Evolutionary conservation across 2,797 vertebrate species (phyloP), one percentile per base, ranked within the genome.

Genomic region (Podarcis siculus): DNA sequence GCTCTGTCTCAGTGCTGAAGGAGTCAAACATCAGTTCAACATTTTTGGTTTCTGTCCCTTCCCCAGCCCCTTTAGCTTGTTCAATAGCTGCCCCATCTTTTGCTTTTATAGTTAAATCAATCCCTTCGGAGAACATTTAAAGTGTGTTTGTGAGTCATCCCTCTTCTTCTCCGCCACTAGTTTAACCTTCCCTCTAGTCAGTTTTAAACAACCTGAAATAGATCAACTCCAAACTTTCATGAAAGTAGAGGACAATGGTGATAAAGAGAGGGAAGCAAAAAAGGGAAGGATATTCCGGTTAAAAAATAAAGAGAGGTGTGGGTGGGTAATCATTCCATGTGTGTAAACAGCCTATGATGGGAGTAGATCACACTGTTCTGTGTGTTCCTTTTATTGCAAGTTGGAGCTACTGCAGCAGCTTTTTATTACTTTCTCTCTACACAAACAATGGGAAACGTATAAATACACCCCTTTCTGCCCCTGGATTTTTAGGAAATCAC

Each of bases 81-180:
- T 96, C 92, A 91, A 88, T 91, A 93, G 79, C 85, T 89, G 91
- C 76, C 88, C 89, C 92, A 89, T 86, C 76, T 82, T 94, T 90
- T 90, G 89, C 71, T 94, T 94, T 95, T 94, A 92, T 90, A 91
- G 92, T 87, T 94, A 95, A 94, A 95, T 93, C 91, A 95, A 90
- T 95, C 87, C 71, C 58, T 86, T 81, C n/a, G 35, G 82, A 88
- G 89, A 90, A 89, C 88, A 93, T 95, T 93, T 92, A 93, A 90
- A 80, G 58, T 83, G 87, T 87, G 35, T 82, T 85, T 90, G 87
- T 92, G 86, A 94, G 88, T 89, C 87, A 91, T 91, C 39, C 49
- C 69, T 84, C 42, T 85, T 35, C 27, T 19, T 85, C 90, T 1
- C 21, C 67, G 37, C 69, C 37, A 86, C 66, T 49, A 19, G 80